These are phyloP conservation scores for Cheilinus undulatus DNA, from an alignment of 2,113 vertebrate species.

Conservation along the genomic window DNA sequence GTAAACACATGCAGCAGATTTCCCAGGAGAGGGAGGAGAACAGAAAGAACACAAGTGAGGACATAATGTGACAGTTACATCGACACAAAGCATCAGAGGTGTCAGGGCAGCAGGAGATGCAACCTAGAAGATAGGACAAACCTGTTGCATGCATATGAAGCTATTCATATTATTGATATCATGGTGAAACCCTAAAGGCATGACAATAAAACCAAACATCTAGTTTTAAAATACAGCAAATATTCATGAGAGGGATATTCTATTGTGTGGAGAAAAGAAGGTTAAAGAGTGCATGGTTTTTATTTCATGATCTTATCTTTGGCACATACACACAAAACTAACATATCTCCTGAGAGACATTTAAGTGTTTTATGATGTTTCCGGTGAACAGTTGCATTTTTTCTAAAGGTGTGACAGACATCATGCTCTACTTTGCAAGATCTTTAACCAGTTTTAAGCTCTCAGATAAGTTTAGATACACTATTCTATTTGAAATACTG, in stretches of 20 bases:
- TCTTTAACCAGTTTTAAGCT: no score
- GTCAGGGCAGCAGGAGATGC: background rate
- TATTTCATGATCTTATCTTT: no score
- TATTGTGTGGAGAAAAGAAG: background rate
- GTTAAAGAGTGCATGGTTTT: background rate
- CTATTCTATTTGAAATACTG: no score
- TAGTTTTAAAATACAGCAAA: background rate
- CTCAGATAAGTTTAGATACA: no score
- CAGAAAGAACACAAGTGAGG: constrained; percentile 1
- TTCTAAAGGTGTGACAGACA: no score
- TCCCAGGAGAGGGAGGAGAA: background rate
- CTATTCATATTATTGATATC: background rate
- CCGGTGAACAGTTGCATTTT: no score
- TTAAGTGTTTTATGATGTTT: no score
- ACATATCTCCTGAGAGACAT: no score
- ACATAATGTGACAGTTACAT: constrained; percentile 3
- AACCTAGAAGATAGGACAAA: background rate
- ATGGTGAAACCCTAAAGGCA: background rate
- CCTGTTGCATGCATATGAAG: background rate
- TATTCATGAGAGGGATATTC: background rate
- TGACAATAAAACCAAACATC: no score
- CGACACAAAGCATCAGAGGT: background rate
- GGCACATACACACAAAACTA: no score
- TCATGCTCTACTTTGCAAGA: no score
- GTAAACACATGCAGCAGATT: constrained; percentile 20